These are phyloP conservation scores for Pachyuromys duprasi DNA, from an alignment of 2,797 vertebrate genomes.

Conservation along the genomic window DNA sequence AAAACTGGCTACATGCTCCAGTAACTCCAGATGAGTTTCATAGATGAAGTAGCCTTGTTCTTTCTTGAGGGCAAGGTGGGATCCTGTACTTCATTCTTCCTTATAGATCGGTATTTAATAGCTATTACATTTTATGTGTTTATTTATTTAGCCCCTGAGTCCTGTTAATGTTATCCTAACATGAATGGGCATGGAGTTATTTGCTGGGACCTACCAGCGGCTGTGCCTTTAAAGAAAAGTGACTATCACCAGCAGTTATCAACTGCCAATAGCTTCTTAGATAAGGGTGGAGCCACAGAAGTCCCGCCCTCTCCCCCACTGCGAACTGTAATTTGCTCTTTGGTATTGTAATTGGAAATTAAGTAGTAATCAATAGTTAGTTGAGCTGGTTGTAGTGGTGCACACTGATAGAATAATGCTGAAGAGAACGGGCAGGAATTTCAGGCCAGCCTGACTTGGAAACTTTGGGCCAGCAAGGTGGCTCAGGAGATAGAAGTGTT, in stretches of 20 bases:
- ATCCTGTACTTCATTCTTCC: not conserved
- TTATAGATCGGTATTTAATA: not conserved
- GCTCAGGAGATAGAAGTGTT: not conserved
- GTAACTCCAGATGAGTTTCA: not conserved
- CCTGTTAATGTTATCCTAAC: not conserved
- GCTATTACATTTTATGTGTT: not conserved
- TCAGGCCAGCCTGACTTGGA: not conserved
- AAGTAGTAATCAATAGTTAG: not conserved
- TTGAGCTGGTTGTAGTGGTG: not conserved
- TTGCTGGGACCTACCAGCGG: not conserved
- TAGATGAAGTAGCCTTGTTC: not conserved
- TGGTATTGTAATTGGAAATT: slow-evolving; percentile 17
- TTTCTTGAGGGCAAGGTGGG: slow-evolving; percentile 2
- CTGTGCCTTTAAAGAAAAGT: not conserved
- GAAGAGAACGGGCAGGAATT: not conserved
- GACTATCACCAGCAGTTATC: not conserved
- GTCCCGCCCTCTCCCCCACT: not conserved
- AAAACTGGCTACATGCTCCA: not conserved
- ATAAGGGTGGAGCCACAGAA: not conserved
- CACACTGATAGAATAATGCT: not conserved
- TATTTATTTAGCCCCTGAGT: not conserved
- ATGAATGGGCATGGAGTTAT: not conserved
- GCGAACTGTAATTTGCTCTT: not conserved
- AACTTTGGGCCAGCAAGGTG: not conserved
- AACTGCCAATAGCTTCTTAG: not conserved